Evolutionary conservation across 23 tunicate species (phyloP).

Genomic region (Halocynthia roretzi): DNA sequence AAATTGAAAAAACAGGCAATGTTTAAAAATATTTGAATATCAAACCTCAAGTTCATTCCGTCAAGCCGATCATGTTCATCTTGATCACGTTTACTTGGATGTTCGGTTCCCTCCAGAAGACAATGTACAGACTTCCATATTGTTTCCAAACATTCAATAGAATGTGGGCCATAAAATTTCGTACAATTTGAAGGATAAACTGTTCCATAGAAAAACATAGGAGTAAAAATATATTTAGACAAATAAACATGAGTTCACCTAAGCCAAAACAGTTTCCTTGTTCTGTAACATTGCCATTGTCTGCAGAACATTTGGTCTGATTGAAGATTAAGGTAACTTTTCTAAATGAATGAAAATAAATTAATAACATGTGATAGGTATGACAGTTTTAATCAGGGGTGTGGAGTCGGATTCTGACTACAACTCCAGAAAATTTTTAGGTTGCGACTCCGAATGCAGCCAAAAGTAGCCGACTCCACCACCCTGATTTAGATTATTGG

Average conservation of each 20-base stretch:
- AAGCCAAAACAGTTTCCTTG: constrained; percentile 14
- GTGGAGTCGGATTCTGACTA: too few species aligned
- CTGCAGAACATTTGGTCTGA: neutral
- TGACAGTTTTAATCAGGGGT: too few species aligned
- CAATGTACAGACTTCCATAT: constrained; percentile 14
- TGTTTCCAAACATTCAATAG: constrained; percentile 6
- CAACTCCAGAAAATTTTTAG: too few species aligned
- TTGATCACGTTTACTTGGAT: constrained; percentile 10
- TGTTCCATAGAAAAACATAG: neutral
- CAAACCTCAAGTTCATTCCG: constrained; percentile 3
- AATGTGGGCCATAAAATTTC: constrained; percentile 17
- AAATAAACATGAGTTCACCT: neutral
- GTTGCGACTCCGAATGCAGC: too few species aligned
- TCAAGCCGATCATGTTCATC: constrained; percentile 2
- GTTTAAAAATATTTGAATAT: too few species aligned
- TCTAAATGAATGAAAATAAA: neutral
- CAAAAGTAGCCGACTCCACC: too few species aligned
- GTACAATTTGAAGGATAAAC: constrained; percentile 9
- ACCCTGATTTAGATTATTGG: too few species aligned
- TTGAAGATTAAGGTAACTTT: neutral
- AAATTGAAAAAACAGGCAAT: neutral
- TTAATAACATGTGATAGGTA: too few species aligned
- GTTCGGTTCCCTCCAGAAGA: constrained; percentile 1
- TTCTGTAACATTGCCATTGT: neutral
- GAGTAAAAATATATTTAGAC: neutral